A percentile compares a stretch with the other conserved stretches of the same genome.
phyloP scores from a whole-genome alignment of 2,888 invertebrate genomes.

The Ganaspis brasiliensis region DNA sequence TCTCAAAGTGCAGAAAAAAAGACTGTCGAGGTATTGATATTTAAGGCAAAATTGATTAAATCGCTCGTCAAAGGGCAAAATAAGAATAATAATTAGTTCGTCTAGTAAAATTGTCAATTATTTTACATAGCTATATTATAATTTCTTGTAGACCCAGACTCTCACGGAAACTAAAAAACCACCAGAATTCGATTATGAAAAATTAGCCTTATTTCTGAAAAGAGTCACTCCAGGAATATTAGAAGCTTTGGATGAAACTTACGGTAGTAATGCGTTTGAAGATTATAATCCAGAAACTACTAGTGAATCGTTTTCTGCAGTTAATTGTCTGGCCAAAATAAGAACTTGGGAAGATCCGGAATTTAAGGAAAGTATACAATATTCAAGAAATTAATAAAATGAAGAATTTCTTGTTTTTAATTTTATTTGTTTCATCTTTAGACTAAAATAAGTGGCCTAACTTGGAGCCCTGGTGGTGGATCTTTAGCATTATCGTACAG shows the following conservation, averaged over 20 bases:
- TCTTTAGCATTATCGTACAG: conserved; percentile 73
- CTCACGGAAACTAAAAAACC: conserved; percentile 59
- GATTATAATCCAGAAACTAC: conserved; percentile 70
- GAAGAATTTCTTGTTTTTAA: no score
- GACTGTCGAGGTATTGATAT: conserved; percentile 71
- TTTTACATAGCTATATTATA: no score
- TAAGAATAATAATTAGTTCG: no score
- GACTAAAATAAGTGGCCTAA: conserved; percentile 75
- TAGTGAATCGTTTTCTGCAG: conserved; percentile 61
- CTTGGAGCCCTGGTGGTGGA: conserved; percentile 77
- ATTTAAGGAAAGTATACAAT: conserved; percentile 63
- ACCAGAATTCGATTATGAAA: conserved; percentile 70
- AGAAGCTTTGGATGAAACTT: conserved; percentile 74
- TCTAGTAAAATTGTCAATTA: no score
- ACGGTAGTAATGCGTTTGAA: conserved; percentile 73
- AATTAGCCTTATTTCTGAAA: conserved; percentile 74
- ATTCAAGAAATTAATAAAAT: not conserved
- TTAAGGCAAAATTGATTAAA: conserved; percentile 40
- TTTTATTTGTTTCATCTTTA: conserved; percentile 55
- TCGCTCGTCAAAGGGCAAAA: no score
- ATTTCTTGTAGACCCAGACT: conserved; percentile 74
- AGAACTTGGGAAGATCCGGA: conserved; percentile 65
- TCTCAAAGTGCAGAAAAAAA: conserved; percentile 70
- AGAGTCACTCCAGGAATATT: conserved; percentile 74
- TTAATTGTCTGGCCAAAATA: conserved; percentile 70